A percentile compares a stretch with the other conserved stretches of the same genome.
Conservation (phyloP, 2,113 vertebrate genomes). For the Tachysurus fulvidraco region DNA sequence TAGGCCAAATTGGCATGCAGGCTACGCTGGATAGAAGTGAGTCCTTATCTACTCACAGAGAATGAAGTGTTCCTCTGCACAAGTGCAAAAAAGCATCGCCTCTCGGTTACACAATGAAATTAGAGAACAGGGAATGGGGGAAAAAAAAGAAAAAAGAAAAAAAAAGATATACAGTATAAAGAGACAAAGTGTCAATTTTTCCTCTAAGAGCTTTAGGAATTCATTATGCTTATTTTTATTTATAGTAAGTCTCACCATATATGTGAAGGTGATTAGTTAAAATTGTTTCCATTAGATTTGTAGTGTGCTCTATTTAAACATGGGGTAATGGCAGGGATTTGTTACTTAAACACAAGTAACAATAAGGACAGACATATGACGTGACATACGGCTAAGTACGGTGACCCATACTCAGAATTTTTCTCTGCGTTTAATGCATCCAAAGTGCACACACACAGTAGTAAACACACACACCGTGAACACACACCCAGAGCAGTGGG, state of each 20-base stretch:
- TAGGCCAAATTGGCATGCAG: slow-evolving; percentile 9
- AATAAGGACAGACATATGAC: not conserved
- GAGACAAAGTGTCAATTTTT: not conserved
- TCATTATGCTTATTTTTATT: not conserved
- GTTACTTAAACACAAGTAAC: not conserved
- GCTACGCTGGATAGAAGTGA: not conserved
- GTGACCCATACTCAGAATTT: too few species aligned
- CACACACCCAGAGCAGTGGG: too few species aligned
- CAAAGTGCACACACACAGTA: too few species aligned
- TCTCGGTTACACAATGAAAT: slow-evolving; percentile 4
- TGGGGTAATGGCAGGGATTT: not conserved
- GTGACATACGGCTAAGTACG: too few species aligned
- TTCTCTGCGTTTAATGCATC: too few species aligned
- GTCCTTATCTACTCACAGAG: slow-evolving; percentile 16
- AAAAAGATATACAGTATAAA: not conserved
- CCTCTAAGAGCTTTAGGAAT: not conserved
- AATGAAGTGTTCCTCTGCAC: slow-evolving; percentile 7
- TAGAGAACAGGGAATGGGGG: not conserved
- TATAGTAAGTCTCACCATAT: not conserved
- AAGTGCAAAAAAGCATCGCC: not conserved
- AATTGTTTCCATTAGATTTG: not conserved
- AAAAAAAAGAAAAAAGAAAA: not conserved
- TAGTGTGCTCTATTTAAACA: not conserved
- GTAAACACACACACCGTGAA: too few species aligned
- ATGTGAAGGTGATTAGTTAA: not conserved